Evolutionary conservation across 2,797 vertebrate genomes (phyloP), one percentile per base, ranked within the genome.

Genomic region (Gambusia yucatana): DNA sequence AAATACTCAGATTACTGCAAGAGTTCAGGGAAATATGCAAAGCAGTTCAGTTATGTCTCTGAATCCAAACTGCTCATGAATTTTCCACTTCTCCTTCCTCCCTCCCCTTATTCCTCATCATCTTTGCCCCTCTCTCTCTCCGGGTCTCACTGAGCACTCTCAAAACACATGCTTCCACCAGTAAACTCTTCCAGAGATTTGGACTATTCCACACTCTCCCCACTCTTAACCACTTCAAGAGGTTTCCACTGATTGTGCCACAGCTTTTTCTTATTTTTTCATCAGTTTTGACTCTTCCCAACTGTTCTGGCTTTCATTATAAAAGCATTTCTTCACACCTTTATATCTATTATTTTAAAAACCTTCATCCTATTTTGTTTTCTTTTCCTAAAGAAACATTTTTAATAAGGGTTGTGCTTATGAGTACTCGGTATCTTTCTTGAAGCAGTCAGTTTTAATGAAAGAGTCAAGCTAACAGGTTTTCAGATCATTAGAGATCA

Each of bases 221-320:
- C 86, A 73, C 87, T 88, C 89, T 84, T 72, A 77, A 85, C 81
- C 90, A 80, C 77, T 88, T 89, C 63, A 83, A 80, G 82, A 87
- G 83, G 90, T 94, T 92, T 93, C 93, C 90, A 94, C 89, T 93
- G 86, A 89, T 80, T 88, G 87, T 93, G 92, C 92, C 91, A 93
- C 91, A 92, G 67, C 81, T 83, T 90, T 88, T 79, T 77, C 76
- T 76, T 80, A 80, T 87, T 91, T 93, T 87, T 76, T 86, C 84
- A 78, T 80, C 48, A 74, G 73, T 84, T 80, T 71, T 72, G 72
- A 63, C 48, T 79, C 61, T 39, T 6, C 57, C 69, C 47, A 16
- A 20, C 77, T 44, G 69, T 79, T 83, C 39, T 69, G 5, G 4
- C 39, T 69, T 43, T 43, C 6, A 2, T 39, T 69, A 43, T 25